A percentile compares a stretch with the other conserved stretches of the same genome.
Conservation (phyloP, 2,888 invertebrate genomes). For the Phengaris arion region DNA sequence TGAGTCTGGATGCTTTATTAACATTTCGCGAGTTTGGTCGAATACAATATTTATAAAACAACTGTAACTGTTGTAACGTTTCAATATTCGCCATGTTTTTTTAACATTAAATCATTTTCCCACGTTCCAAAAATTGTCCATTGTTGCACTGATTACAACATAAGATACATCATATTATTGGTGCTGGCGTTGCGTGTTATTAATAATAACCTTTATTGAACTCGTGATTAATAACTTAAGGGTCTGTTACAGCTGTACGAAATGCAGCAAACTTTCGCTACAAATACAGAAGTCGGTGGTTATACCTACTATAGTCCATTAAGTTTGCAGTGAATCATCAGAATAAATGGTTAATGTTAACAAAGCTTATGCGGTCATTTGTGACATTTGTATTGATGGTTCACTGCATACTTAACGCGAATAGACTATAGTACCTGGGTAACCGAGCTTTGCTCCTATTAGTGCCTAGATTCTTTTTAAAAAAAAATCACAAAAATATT, state of each 20-base stretch:
- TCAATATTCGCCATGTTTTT: slow-evolving; percentile 12
- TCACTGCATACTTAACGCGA: too few species aligned
- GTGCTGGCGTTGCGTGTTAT: neutral
- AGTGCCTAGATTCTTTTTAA: too few species aligned
- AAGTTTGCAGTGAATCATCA: too few species aligned
- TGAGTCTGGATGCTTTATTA: neutral
- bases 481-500: too few species aligned
- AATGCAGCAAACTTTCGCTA: neutral
- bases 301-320: too few species aligned
- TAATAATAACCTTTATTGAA: slow-evolving; percentile 8
- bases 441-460: too few species aligned
- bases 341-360: too few species aligned
- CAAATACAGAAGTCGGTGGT: neutral
- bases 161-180: slow-evolving; percentile 13
- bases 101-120: slow-evolving; percentile 11
- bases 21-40: neutral
- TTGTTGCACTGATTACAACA: slow-evolving; percentile 22
- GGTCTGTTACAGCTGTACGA: neutral
- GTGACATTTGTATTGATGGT: too few species aligned
- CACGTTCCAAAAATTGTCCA: slow-evolving; percentile 17
- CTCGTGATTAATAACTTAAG: slow-evolving; percentile 2
- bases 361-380: too few species aligned
- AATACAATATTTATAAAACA: neutral
- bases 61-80: neutral
- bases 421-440: too few species aligned